Percentiles rank a stretch among this genome's conserved stretches.
Evolutionary conservation across 2,113 vertebrate genomes (phyloP).

Genomic region (Epinephelus lanceolatus): DNA sequence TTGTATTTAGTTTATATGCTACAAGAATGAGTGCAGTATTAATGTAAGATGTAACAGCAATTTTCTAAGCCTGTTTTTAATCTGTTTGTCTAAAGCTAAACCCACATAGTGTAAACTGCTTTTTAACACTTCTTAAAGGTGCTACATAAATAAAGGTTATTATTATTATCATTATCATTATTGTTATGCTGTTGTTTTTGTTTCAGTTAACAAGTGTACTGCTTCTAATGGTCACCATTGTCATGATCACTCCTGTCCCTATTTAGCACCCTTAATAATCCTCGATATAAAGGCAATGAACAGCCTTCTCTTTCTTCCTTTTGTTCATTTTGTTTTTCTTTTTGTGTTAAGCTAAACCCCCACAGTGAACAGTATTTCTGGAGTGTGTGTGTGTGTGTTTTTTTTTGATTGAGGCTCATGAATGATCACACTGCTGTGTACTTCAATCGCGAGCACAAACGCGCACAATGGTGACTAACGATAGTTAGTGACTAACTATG

Average conservation of each 20-base stretch:
- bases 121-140: too few relatives aligned
- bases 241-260: background rate
- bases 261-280: too few relatives aligned
- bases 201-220: background rate
- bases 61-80: background rate
- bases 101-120: background rate
- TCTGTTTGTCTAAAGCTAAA: background rate
- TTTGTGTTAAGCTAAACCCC: background rate
- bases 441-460: background rate
- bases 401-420: background rate
- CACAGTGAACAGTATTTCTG: background rate
- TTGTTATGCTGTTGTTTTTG: too few relatives aligned
- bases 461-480: too few relatives aligned
- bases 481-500: background rate
- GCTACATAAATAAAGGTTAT: too few relatives aligned
- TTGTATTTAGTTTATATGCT: background rate
- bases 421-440: conserved; percentile 12
- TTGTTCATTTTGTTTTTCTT: background rate
- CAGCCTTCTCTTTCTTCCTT: background rate
- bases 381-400: background rate
- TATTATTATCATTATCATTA: too few relatives aligned
- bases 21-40: background rate
- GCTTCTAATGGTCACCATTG: background rate
- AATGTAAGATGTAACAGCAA: too few relatives aligned
- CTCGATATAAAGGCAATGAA: background rate